Evolutionary conservation across 2,113 vertebrate genomes (phyloP).

Genomic region (Pristiophorus japonicus): DNA sequence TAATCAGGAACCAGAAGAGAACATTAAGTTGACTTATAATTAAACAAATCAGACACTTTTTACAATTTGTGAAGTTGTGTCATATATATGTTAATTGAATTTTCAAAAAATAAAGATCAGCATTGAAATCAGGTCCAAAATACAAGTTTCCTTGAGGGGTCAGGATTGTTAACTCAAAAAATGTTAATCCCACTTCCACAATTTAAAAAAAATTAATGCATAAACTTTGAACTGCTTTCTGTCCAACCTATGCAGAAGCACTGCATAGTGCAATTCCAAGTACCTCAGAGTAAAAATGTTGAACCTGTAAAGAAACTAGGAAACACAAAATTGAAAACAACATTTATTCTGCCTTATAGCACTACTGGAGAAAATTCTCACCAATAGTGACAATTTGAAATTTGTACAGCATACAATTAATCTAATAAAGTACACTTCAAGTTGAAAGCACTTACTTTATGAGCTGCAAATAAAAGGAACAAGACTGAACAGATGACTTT

Average conservation of each 20-base stretch:
- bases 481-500: not conserved
- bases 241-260: not conserved
- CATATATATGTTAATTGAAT: no score
- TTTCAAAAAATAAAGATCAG: not conserved
- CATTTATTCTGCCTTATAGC: not conserved
- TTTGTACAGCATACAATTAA: not conserved
- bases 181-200: not conserved
- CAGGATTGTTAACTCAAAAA: not conserved
- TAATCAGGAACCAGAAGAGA: not conserved
- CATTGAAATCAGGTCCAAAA: not conserved
- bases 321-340: not conserved
- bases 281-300: not conserved
- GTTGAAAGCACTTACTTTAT: not conserved
- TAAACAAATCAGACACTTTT: conserved; percentile 8
- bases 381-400: not conserved
- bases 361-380: not conserved
- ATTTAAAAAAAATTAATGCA: not conserved
- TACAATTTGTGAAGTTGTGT: no score
- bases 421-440: not conserved
- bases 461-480: not conserved
- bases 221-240: not conserved
- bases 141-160: not conserved
- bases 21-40: not conserved
- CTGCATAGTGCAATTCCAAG: not conserved
- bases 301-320: not conserved